Base-by-base conservation (phyloP, 2,113 vertebrate genomes). In the Odontophorus gujanensis region DNA sequence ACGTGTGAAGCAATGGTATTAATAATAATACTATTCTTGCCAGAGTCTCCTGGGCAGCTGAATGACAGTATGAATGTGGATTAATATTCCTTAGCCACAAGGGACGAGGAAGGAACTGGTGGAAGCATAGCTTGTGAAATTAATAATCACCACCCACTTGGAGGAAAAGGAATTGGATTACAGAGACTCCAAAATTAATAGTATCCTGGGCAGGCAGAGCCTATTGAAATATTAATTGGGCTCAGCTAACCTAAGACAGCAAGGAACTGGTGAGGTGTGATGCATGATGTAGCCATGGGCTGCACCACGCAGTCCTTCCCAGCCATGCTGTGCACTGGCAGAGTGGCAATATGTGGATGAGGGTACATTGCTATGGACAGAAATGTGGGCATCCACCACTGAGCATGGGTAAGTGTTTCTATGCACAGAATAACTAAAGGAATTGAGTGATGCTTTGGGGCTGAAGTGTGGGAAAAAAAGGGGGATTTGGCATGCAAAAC, bases 111-210 rank as follows among this genome's bases (percentile, higher is more conserved):
- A 92, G 91, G 80, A 95, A 66, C 93, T 67, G 68, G 78, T 83
- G 90, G 93, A 96, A 97, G 94, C 81, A 68, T 7, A 91, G 91
- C 89, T 96, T 83, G 87, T 95, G 94, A 96, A 96, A 97, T 96
- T 97, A 97, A 93, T 96, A 95, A 96, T 96, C 89, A 90, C 90
- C 95, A 95, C 94, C 94, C 94, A 96, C 96, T 96, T 92, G 95
- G 80, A 95, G 85, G 80, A 91, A 90, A 93, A 96, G 90, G 82
- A 95, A 95, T 95, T 97, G 92, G 93, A 92, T 96, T 94, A 95
- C 16, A 91, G 91, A 80, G 87, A 83, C 69, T 95, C 90, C 85
- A 93, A 87, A 97, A 97, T 96, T 88, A 94, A 96, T 93, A 94
- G 96, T 50, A 96, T 93, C 94, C 76, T 65, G 91, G 82, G 85